These are phyloP conservation scores for Silvanus unidentatus DNA, from an alignment of 2,888 invertebrate species.

Conservation along the genomic window DNA sequence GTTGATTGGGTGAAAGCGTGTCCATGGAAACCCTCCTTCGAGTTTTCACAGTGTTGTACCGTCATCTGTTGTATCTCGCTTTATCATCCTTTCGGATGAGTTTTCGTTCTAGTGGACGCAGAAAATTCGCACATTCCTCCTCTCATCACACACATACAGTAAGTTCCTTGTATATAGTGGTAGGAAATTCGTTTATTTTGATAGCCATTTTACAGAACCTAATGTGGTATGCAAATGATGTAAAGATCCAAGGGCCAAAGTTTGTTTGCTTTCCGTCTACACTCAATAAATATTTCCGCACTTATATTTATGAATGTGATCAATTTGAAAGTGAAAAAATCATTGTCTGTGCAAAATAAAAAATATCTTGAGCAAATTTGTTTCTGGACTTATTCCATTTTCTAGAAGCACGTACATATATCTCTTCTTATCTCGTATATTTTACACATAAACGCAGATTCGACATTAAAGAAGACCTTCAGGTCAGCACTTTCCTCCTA, in stretches of 20 bases:
- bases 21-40: conserved; percentile 39
- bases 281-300: no score
- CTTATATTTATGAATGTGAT: no score
- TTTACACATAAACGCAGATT: neutral
- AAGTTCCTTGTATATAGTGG: conserved; percentile 6
- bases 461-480: conserved; percentile 1
- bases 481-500: conserved; percentile 2
- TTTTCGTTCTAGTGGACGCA: conserved; percentile 28
- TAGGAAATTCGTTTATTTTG: conserved; percentile 22
- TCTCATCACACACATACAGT: conserved; percentile 21
- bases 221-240: conserved; percentile 23
- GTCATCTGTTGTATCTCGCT: conserved; percentile 36
- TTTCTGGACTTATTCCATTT: no score
- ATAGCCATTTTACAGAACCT: conserved; percentile 22
- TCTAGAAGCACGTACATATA: no score
- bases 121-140: conserved; percentile 29
- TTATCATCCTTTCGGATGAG: conserved; percentile 32
- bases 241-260: conserved; percentile 9
- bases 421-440: neutral
- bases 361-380: no score
- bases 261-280: conserved; percentile 7
- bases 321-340: no score
- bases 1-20: conserved; percentile 28
- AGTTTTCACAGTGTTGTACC: conserved; percentile 20
- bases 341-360: no score